Conservation (phyloP, 2,888 invertebrate species). For the Caenorhabditis japonica region DNA sequence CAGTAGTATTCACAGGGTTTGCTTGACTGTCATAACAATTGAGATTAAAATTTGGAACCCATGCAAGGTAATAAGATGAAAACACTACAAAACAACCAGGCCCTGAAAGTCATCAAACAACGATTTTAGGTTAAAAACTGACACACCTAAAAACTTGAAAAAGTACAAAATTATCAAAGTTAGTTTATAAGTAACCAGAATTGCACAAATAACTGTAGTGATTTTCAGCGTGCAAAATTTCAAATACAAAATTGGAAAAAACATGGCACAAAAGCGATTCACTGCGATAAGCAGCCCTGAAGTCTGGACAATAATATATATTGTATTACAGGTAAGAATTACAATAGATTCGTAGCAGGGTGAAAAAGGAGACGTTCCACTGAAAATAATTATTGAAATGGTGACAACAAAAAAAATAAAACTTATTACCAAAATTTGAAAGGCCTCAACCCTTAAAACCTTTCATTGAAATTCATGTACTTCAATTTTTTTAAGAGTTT, state of each 20-base stretch:
- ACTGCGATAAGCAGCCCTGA: constrained; percentile 12
- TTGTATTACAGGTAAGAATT: not conserved
- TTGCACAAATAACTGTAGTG: not conserved
- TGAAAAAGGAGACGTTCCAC: not conserved
- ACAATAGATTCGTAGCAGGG: constrained; percentile 1
- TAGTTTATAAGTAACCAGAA: too few relatives aligned
- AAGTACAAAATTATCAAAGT: too few relatives aligned
- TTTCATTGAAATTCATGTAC: too few relatives aligned
- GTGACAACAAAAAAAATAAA: too few relatives aligned
- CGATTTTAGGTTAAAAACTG: too few relatives aligned
- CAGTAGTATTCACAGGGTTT: not conserved
- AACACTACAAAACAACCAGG: not conserved
- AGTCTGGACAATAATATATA: constrained; percentile 3
- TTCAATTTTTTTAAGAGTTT: too few relatives aligned
- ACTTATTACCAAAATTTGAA: too few relatives aligned
- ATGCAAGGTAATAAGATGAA: not conserved
- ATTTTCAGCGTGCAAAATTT: constrained; percentile 7
- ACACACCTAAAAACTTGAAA: too few relatives aligned
- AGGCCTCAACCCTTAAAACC: too few relatives aligned
- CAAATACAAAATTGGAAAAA: constrained; percentile 4
- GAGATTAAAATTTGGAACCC: not conserved
- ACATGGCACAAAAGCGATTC: constrained; percentile 25
- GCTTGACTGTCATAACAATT: not conserved
- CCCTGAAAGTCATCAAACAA: too few relatives aligned
- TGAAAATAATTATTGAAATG: constrained; percentile 4